These are phyloP conservation scores for Athrips mouffetella DNA, from an alignment of 2,888 invertebrate genomes.

Conservation along the genomic window DNA sequence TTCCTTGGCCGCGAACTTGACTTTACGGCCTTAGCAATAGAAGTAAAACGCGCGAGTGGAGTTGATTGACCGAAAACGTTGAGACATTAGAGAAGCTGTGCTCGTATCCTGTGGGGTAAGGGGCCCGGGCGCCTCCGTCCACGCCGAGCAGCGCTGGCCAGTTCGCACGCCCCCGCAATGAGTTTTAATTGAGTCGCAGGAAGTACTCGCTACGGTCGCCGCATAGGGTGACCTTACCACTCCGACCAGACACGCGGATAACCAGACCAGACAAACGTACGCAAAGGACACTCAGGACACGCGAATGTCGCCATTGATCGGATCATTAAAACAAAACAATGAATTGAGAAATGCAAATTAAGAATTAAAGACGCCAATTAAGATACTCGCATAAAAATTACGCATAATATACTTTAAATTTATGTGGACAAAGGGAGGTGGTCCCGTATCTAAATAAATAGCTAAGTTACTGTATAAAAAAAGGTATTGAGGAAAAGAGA, in stretches of 20 bases:
- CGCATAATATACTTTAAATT: too few relatives aligned
- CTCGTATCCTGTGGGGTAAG: constrained; percentile 61
- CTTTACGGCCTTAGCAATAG: constrained; percentile 3
- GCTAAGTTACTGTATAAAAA: too few relatives aligned
- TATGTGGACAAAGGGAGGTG: too few relatives aligned
- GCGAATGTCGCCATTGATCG: constrained; percentile 4
- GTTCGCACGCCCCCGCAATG: constrained; percentile 74
- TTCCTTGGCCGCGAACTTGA: constrained; percentile 6
- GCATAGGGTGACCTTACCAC: constrained; percentile 57
- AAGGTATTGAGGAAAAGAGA: neutral
- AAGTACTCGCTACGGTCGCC: constrained; percentile 56
- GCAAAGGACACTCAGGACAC: neutral
- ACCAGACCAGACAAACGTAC: neutral
- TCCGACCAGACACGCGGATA: constrained; percentile 11
- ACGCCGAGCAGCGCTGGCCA: constrained; percentile 33
- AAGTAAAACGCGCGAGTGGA: constrained; percentile 21
- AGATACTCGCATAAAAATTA: too few relatives aligned
- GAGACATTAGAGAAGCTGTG: constrained; percentile 51
- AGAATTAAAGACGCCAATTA: too few relatives aligned
- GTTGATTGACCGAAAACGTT: constrained; percentile 54
- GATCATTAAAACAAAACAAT: too few relatives aligned
- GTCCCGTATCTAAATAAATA: too few relatives aligned
- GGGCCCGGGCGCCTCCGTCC: constrained; percentile 27
- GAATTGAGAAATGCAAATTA: neutral
- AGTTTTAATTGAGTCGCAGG: constrained; percentile 74